Conservation (phyloP, 2,113 vertebrate genomes). For the Protomyctophum bolini region DNA sequence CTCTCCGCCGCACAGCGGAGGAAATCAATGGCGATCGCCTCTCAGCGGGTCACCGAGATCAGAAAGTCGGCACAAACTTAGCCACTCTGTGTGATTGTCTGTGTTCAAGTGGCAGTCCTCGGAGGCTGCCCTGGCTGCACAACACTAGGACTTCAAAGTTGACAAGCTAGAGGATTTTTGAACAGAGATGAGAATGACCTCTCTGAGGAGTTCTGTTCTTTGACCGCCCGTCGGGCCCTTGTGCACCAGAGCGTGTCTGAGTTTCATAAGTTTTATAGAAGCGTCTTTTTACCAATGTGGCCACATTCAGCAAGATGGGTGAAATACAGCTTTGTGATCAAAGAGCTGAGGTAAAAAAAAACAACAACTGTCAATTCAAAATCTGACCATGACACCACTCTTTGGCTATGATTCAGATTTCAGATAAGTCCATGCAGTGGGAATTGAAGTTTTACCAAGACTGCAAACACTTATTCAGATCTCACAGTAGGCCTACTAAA, state of each 20-base stretch:
- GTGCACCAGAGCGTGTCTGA: constrained; percentile 37
- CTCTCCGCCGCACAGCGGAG: constrained; percentile 40
- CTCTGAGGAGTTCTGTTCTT: constrained; percentile 24
- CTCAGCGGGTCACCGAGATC: constrained; percentile 56
- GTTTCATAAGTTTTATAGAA: constrained; percentile 30
- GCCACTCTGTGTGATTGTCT: neutral
- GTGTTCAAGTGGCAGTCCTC: constrained; percentile 13
- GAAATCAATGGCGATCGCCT: constrained; percentile 46
- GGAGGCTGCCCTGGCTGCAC: constrained; percentile 20
- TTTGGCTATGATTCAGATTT: constrained; percentile 42
- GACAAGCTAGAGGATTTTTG: constrained; percentile 32
- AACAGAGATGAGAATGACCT: constrained; percentile 29
- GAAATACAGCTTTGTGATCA: constrained; percentile 10
- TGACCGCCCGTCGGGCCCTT: constrained; percentile 18
- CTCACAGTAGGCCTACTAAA: constrained; percentile 4
- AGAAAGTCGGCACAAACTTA: constrained; percentile 54
- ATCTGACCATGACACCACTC: neutral
- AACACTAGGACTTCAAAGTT: constrained; percentile 35
- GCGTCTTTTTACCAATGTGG: constrained; percentile 9
- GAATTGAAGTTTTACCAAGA: constrained; percentile 7
- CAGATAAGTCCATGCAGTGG: constrained; percentile 14
- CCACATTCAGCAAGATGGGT: constrained; percentile 22
- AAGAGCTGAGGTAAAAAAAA: constrained; percentile 6
- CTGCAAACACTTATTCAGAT: constrained; percentile 13
- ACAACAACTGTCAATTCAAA: neutral